Evolutionary conservation across 2,113 vertebrate genomes (phyloP).

Genomic region (Daboia siamensis): DNA sequence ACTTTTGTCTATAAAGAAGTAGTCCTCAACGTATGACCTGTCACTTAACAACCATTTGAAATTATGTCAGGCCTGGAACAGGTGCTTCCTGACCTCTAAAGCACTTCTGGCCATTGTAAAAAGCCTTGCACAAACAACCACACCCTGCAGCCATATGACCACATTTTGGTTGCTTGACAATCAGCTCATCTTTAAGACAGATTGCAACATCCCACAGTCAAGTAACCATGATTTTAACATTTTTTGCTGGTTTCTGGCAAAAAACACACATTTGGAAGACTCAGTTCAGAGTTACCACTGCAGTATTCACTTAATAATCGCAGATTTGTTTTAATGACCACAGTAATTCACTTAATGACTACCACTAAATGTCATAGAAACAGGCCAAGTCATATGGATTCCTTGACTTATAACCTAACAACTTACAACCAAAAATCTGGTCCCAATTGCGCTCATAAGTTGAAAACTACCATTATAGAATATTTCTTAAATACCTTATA

Average conservation of each 20-base stretch:
- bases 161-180: neutral
- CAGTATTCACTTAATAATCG: neutral
- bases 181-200: neutral
- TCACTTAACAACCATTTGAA: neutral
- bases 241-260: neutral
- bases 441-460: neutral
- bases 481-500: neutral
- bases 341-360: neutral
- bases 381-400: neutral
- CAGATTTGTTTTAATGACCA: neutral
- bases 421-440: neutral
- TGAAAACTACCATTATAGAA: neutral
- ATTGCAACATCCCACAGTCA: neutral
- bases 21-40: neutral
- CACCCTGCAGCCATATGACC: neutral
- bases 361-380: neutral
- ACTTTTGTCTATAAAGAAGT: neutral
- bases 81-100: neutral
- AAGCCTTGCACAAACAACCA: neutral
- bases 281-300: neutral
- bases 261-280: neutral
- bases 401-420: neutral
- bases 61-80: neutral
- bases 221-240: neutral
- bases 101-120: neutral